Conservation (phyloP, 2,113 vertebrate species). For the Ciconia boyciana region DNA sequence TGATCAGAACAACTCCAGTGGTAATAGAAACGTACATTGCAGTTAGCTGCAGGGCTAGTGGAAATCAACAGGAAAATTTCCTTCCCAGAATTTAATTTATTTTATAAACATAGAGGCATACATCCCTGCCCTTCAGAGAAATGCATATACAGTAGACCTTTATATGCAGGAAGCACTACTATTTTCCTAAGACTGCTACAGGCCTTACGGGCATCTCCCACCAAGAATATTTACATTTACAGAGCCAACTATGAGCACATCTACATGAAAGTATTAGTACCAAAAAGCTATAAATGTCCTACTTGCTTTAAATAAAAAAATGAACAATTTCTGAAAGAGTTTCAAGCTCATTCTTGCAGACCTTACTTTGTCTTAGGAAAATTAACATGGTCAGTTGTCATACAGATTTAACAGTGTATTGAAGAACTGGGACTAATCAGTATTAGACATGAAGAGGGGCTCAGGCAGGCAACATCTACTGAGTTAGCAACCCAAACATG, state of each 20-base stretch:
- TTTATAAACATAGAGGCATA: not conserved
- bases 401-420: not conserved
- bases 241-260: not conserved
- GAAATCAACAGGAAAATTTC: not conserved
- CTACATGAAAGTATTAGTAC: not conserved
- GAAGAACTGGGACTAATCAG: not conserved
- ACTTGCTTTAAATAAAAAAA: not conserved
- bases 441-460: not conserved
- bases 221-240: not conserved
- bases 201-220: not conserved
- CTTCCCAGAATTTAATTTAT: not conserved
- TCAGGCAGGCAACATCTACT: not conserved
- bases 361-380: not conserved
- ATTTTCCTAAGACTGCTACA: not conserved
- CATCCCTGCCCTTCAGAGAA: not conserved
- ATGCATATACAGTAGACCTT: not conserved
- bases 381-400: not conserved
- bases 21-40: not conserved
- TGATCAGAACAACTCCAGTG: not conserved
- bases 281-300: not conserved
- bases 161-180: not conserved
- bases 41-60: not conserved
- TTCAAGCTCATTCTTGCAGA: not conserved
- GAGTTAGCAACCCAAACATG: not conserved
- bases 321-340: not conserved